Conservation (phyloP, 1,140 invertebrate species). For the Thaumatotibia leucotreta region DNA sequence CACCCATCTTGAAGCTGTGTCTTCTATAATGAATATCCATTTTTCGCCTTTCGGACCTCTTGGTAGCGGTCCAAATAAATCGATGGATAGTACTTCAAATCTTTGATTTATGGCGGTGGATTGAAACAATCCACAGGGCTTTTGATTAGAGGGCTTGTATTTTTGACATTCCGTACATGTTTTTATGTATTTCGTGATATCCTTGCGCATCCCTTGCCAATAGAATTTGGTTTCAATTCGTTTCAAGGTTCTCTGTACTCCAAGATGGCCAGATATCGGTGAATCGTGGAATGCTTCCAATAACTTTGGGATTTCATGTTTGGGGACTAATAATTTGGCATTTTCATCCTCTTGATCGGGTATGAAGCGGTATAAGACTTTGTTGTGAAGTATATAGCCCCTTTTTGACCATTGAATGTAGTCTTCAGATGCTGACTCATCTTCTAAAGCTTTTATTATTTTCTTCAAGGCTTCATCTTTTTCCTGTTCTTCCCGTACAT, state of each 20-base stretch:
- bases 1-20: no score
- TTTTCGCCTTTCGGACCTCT: no score
- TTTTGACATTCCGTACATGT: no score
- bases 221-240: not conserved
- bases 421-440: not conserved
- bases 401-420: not conserved
- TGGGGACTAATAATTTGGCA: not conserved
- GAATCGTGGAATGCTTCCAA: not conserved
- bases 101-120: slow-evolving; percentile 11
- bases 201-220: not conserved
- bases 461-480: not conserved
- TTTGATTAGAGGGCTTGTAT: slow-evolving; percentile 20
- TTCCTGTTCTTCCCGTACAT: no score
- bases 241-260: not conserved
- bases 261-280: not conserved
- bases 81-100: no score
- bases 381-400: not conserved
- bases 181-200: not conserved
- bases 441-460: not conserved
- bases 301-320: not conserved
- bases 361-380: not conserved
- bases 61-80: no score
- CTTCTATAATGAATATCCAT: no score
- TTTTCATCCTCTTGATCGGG: not conserved
- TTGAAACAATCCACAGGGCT: slow-evolving; percentile 21